phyloP scores from a whole-genome alignment of 2,888 invertebrate species.

The Megalurothrips usitatus region DNA sequence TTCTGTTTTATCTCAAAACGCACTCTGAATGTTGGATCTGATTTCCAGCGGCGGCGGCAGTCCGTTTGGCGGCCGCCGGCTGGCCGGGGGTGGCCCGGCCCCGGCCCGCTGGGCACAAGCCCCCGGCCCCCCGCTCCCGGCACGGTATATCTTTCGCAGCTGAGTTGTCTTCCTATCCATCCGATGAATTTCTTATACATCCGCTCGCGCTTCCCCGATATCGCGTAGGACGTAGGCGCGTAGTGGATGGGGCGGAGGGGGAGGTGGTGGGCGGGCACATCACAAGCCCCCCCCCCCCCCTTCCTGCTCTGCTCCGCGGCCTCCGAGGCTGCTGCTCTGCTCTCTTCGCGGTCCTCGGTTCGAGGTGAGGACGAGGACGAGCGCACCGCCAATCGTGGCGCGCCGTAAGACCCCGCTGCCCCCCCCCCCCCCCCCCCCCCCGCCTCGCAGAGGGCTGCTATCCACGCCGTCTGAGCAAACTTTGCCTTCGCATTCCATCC shows the following conservation, averaged over 20 bases:
- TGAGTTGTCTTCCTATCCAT: neutral
- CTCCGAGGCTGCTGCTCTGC: too few relatives aligned
- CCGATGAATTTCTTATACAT: slow-evolving; percentile 16
- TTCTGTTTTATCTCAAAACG: too few relatives aligned
- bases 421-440: neutral
- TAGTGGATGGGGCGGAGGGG: neutral
- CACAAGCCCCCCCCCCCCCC: too few relatives aligned
- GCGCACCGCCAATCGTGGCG: neutral
- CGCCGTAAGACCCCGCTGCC: neutral
- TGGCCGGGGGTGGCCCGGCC: too few relatives aligned
- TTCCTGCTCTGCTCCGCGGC: too few relatives aligned
- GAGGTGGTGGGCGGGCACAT: too few relatives aligned
- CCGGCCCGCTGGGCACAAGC: neutral
- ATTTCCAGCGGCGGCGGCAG: too few relatives aligned
- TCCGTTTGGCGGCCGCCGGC: too few relatives aligned
- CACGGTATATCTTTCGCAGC: neutral
- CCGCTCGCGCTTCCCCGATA: neutral
- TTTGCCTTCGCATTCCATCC: neutral
- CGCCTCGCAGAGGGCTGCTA: neutral
- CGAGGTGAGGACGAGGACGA: neutral
- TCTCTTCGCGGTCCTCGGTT: neutral
- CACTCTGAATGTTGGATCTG: too few relatives aligned
- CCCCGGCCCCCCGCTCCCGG: neutral
- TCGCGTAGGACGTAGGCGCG: neutral
- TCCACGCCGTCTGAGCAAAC: neutral